Evolutionary conservation across 2,113 vertebrate genomes (phyloP), one percentile per base, ranked within the genome.

Genomic region (Nesogale talazaci): DNA sequence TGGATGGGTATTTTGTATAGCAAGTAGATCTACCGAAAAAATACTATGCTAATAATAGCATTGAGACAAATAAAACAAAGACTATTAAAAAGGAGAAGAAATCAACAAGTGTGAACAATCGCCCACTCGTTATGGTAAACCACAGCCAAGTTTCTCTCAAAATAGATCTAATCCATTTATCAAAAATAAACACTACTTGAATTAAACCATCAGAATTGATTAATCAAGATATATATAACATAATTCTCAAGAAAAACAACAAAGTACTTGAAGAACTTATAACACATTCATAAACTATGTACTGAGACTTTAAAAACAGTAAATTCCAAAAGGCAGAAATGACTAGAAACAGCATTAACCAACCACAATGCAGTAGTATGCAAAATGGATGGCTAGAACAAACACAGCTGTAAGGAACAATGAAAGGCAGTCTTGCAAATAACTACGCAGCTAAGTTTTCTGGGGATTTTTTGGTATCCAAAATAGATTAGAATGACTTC

Each of bases 91-190:
- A 81, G 61, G 25, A 69, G 42, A 65, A 79, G 27, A 91, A 79
- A 84, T 25, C 84, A 74, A 80, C 61, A 88, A 92, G 89, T 40
- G 61, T 70, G 90, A 86, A 90, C n/a, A 92, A 22, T 65, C 27
- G 2, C 19, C 25, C 14, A 61, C 76, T 82, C 59, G 72, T 0
- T 83, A 36, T n/a, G 20, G n/a, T 31, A 19, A n/a, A 67, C 56
- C 9, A 23, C 46, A 29, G 63, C 27, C 56, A 80, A 75, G 75
- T 80, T 52, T 76, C 84, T 61, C 42, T 72, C 46, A 92, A 76
- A 89, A 67, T 23, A 81, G 83, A 94, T 88, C 88, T 74, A 2
- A 84, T 38, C 23, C 83, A 88, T 88, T 10, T 46, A 63, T 46
- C 10, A 34, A 79, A 80, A 88, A 74, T 57, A 40, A 3, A 65